Percentiles rank a stretch among this genome's conserved stretches.
These are phyloP conservation scores for Colostygia pectinataria DNA, from an alignment of 2,888 invertebrate genomes.

Conservation along the genomic window DNA sequence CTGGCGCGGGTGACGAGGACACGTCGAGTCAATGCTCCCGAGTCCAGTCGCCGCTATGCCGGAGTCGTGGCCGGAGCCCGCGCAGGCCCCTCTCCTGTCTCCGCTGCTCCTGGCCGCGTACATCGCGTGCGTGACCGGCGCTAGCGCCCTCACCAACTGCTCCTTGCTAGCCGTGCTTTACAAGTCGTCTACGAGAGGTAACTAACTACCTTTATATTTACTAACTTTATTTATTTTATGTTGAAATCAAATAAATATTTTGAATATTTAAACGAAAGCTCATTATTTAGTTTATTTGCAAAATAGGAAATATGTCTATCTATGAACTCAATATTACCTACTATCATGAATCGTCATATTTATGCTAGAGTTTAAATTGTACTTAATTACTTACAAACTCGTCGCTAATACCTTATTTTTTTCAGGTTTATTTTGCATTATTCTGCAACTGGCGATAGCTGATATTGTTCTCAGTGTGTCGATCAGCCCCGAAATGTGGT, in stretches of 20 bases:
- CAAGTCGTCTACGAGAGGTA: constrained; percentile 75
- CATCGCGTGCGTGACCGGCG: constrained; percentile 70
- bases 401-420: constrained; percentile 37
- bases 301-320: too few species aligned
- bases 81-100: constrained; percentile 56
- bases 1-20: constrained; percentile 68
- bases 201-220: too few species aligned
- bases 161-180: constrained; percentile 68
- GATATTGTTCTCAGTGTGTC: constrained; percentile 75
- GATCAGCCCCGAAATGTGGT: constrained; percentile 79
- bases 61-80: constrained; percentile 58
- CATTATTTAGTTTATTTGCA: too few species aligned
- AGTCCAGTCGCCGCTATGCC: constrained; percentile 70
- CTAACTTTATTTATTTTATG: too few species aligned
- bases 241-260: too few species aligned
- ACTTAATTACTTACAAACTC: too few species aligned
- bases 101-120: constrained; percentile 61
- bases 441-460: constrained; percentile 79
- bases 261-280: too few species aligned
- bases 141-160: constrained; percentile 70
- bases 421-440: constrained; percentile 78
- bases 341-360: too few species aligned
- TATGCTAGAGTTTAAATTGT: too few species aligned
- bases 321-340: too few species aligned
- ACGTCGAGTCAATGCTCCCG: constrained; percentile 77